Conservation (phyloP, 2,888 invertebrate genomes). For the Leucania comma region DNA sequence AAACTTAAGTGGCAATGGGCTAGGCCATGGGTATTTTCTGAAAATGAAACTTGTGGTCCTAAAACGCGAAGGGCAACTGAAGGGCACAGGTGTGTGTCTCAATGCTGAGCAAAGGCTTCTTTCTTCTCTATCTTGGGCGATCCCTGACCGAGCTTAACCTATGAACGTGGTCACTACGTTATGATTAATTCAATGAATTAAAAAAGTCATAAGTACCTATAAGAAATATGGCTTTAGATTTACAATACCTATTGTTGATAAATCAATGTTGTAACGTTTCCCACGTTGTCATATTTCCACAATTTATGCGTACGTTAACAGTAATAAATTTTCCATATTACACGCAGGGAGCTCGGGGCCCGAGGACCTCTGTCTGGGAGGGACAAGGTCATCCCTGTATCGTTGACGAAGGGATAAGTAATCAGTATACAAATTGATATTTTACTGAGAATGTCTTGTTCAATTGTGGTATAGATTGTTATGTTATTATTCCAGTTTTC, state of each 20-base stretch:
- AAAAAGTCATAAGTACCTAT: not conserved
- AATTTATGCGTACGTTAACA: conserved; percentile 19
- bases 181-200: not conserved
- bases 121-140: no score
- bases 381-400: conserved; percentile 15
- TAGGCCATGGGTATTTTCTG: no score
- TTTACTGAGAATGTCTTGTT: conserved; percentile 12
- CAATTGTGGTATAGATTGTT: not conserved
- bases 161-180: no score
- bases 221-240: not conserved
- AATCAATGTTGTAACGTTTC: conserved; percentile 6
- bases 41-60: no score
- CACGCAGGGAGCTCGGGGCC: conserved; percentile 4
- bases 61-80: no score
- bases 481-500: not conserved
- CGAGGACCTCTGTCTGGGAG: conserved; percentile 21
- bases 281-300: conserved; percentile 14
- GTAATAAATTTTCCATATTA: conserved; percentile 26
- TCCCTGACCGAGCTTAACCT: no score
- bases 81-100: no score
- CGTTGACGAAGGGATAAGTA: conserved; percentile 16
- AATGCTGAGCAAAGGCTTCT: no score
- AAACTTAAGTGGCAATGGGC: no score
- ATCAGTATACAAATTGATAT: conserved; percentile 33
- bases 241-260: not conserved